These are phyloP conservation scores for Chloroclysta siterata DNA, from an alignment of 2,888 invertebrate genomes.

Conservation along the genomic window DNA sequence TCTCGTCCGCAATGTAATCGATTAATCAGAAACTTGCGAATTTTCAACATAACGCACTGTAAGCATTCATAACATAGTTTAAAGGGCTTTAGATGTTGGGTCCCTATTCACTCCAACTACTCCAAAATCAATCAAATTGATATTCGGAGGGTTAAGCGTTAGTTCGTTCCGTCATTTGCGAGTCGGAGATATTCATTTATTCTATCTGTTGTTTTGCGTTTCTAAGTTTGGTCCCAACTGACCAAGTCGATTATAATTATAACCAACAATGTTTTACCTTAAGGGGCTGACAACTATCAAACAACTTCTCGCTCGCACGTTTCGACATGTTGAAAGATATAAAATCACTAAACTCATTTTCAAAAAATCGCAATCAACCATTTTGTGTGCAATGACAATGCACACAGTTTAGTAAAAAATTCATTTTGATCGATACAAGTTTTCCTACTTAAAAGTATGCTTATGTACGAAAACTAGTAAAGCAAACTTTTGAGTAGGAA, in stretches of 20 bases:
- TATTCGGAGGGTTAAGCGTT: conserved; percentile 45
- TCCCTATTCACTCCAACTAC: conserved; percentile 49
- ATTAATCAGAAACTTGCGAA: conserved; percentile 71
- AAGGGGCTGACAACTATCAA: too few relatives aligned
- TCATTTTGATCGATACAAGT: too few relatives aligned
- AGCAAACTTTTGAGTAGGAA: too few relatives aligned
- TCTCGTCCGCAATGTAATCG: conserved; percentile 67
- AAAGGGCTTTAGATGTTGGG: conserved; percentile 46
- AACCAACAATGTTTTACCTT: neutral
- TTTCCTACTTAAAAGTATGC: too few relatives aligned
- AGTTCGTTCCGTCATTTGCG: conserved; percentile 35
- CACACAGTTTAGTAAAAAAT: too few relatives aligned
- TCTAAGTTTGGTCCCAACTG: conserved; percentile 8
- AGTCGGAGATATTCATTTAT: conserved; percentile 30
- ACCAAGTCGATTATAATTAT: neutral
- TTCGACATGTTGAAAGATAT: too few relatives aligned
- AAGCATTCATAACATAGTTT: conserved; percentile 57
- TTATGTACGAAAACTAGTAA: too few relatives aligned
- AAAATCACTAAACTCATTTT: too few relatives aligned
- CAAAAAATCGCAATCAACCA: too few relatives aligned
- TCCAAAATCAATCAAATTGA: conserved; percentile 55
- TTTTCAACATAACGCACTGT: conserved; percentile 51
- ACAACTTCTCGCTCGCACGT: too few relatives aligned
- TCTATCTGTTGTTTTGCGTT: conserved; percentile 18
- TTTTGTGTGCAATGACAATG: too few relatives aligned